phyloP scores from a whole-genome alignment of 2,888 invertebrate species.

The Dilophus febrilis region DNA sequence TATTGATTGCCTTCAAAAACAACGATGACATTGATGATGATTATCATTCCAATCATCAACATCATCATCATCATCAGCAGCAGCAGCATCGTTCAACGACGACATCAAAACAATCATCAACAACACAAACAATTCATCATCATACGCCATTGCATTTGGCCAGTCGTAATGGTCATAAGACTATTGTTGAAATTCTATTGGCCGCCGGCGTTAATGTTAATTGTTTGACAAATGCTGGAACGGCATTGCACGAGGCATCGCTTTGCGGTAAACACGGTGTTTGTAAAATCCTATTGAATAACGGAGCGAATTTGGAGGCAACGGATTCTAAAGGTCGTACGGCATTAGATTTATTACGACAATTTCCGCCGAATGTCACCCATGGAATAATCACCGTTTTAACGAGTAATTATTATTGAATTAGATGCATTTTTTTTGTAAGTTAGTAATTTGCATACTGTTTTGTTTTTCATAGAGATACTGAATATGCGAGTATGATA shows the following conservation, averaged over 20 bases:
- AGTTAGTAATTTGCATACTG: too few species aligned
- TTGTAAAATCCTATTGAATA: conserved; percentile 60
- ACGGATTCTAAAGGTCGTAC: conserved; percentile 67
- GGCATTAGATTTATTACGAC: conserved; percentile 69
- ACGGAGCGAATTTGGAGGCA: conserved; percentile 65
- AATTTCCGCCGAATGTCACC: conserved; percentile 77
- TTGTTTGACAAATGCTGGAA: conserved; percentile 67
- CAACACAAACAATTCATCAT: conserved; percentile 38
- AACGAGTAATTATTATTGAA: conserved; percentile 40
- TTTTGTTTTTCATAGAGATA: too few species aligned
- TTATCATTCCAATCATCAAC: too few species aligned
- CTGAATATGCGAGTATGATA: too few species aligned
- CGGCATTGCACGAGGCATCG: conserved; percentile 86
- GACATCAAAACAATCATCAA: conserved; percentile 17
- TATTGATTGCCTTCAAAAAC: conserved; percentile 51
- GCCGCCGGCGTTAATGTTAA: conserved; percentile 79
- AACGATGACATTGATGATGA: conserved; percentile 3
- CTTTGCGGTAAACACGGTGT: conserved; percentile 81
- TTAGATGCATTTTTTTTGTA: too few species aligned
- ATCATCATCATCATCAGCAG: too few species aligned
- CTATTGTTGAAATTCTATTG: conserved; percentile 66
- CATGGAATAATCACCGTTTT: conserved; percentile 74
- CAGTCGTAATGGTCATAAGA: conserved; percentile 78
- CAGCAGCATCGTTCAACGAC: conserved; percentile 6
- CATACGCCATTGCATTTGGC: conserved; percentile 87